Evolutionary conservation across 2,797 vertebrate species (phyloP).

Genomic region (Chiroxiphia lanceolata): DNA sequence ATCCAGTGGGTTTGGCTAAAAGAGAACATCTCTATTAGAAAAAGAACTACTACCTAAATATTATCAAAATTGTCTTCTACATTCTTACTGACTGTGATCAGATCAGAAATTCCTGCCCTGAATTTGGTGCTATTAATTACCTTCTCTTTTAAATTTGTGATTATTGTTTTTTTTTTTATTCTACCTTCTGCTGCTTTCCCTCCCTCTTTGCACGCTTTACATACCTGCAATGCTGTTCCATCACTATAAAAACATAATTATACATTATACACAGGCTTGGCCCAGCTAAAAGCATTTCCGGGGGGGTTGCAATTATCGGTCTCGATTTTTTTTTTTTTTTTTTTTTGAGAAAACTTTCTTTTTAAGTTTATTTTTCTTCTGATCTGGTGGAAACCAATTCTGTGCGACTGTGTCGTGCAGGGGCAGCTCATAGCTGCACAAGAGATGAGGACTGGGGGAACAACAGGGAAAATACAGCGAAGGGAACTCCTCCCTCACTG

Average conservation of each 20-base stretch:
- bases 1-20: neutral
- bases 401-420: rapidly evolving
- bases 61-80: neutral
- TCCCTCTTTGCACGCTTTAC: neutral
- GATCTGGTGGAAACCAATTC: neutral
- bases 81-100: neutral
- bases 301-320: neutral
- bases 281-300: neutral
- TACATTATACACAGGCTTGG: neutral
- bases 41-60: neutral
- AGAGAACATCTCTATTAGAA: neutral
- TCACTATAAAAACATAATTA: neutral
- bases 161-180: neutral
- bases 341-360: neutral
- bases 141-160: neutral
- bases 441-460: neutral
- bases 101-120: neutral
- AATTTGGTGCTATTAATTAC: neutral
- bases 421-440: neutral
- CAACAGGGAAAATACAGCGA: rapidly evolving
- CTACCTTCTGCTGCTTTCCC: neutral
- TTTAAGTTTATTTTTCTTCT: neutral
- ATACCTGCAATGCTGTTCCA: neutral
- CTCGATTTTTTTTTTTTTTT: neutral
- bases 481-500: neutral